Base-by-base conservation (phyloP, 2,888 invertebrate genomes). In the Ernsta delagoae region DNA sequence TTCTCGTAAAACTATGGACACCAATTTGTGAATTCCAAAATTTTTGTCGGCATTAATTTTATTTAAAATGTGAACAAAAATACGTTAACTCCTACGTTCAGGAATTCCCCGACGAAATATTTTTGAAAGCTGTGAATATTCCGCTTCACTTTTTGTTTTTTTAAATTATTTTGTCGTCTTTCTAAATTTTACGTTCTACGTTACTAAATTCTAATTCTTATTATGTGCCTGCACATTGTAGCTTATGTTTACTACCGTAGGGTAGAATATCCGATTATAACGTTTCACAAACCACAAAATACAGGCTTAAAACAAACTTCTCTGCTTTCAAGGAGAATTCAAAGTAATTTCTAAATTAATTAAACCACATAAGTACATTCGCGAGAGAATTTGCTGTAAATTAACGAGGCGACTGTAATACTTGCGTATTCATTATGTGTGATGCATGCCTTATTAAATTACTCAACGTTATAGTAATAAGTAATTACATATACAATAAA, bases 341-440 rank as follows among this genome's bases (percentile, higher is more conserved):
- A 53, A 53, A 53, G 50, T 53, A 24, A 53, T 53, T n/a, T 53
- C 50, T 53, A 5, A 53, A 24, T 53, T 53, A 53, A 53, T 53
- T 53, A 24, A 24, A 53, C 50, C 50, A 53, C 0, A 53, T 8
- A 12, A 53, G 24, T 24, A 9, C 50, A 24, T 8, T 53, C 50
- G 8, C 16, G 9, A 24, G 50, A 24, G 24, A 53, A 9, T 53
- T 53, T 16, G 24, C 16, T 7, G 24, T 24, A 9, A 53, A 24
- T 53, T 24, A 53, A 53, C 16, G 50, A 50, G 16, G 8, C 9
- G 8, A 24, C 24, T 53, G 16, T 24, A 24, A 24, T 53, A 53
- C 9, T 53, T 53, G 24, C 3, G 16, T 53, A 53, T 9, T 53
- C 16, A 8, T 9, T 50, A 7, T 48, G 48, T 48, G 12, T 16